Base-by-base conservation (phyloP, 2,113 vertebrate species). In the Laticauda laticaudata region DNA sequence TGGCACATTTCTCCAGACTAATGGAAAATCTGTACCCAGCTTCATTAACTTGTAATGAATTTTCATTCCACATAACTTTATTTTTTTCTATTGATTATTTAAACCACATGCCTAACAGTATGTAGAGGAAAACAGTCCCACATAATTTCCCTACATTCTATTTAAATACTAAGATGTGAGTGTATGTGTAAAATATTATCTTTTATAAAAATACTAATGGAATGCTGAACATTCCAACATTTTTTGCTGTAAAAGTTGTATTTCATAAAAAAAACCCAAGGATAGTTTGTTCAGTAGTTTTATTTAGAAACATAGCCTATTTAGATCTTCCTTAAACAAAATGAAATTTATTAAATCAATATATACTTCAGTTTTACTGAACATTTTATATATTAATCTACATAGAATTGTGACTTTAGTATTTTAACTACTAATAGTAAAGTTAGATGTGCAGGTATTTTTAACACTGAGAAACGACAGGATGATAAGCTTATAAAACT, bases 231-330 rank as follows among this genome's bases (percentile, higher is more conserved):
- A 64, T n/a, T 93, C 92, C 56, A 21, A 64, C 6, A 0, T 69
- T 69, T 86, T n/a, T 94, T 89, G 29, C 0, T 0, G 57, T 48
- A 69, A 85, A 18, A 92, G 94, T 89, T 93, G 86, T 39, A 7
- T 94, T 93, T 55, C 88, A 59, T 88, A 55, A 94, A 93, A 93
- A 95, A 92, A 95, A 59, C 89, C 55, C 57, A 96, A 95, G 87
- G 61, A 81, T 86, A 88, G 89, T 90, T 95, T 93, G 34, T 39
- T 61, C 56, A 91, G 53, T 53, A 94, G 24, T 85, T 85, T 86
- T 94, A 91, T 85, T 94, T 94, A 87, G 92, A 94, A 90, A 43
- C 53, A 29, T 12, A 87, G 54, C 45, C 57, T 23, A 86, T 0
- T 64, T 94, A 26, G 69, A 93, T 95, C 89, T 94, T 69, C 26